Percentiles rank a stretch among this genome's conserved stretches.
Evolutionary conservation across 2,797 vertebrate species (phyloP).

Genomic region (Gobio occitaniae): DNA sequence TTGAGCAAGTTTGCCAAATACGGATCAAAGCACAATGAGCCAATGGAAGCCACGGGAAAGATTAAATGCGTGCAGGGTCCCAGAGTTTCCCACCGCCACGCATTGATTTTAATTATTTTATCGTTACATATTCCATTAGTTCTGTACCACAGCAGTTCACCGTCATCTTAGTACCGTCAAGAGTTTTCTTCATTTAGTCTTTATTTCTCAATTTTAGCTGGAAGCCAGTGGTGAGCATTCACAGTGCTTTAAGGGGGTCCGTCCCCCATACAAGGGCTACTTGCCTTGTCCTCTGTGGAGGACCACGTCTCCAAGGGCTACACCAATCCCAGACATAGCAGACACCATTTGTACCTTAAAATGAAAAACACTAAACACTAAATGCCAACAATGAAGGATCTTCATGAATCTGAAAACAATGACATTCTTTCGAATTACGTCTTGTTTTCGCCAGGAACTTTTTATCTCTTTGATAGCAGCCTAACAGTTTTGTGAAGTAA

Average conservation of each 20-base stretch:
- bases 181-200: not conserved
- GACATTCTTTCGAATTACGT: slow-evolving; percentile 7
- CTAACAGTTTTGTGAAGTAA: slow-evolving; percentile 49
- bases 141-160: slow-evolving; percentile 11
- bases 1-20: slow-evolving; percentile 45
- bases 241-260: slow-evolving; percentile 31
- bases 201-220: slow-evolving; percentile 3
- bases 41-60: not conserved
- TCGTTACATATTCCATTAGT: not conserved
- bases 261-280: slow-evolving; percentile 21
- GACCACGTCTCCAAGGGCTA: slow-evolving; percentile 62
- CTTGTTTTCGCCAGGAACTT: slow-evolving; percentile 33
- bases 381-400: slow-evolving; percentile 43
- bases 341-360: slow-evolving; percentile 49
- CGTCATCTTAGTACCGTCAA: not conserved
- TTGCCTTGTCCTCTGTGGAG: slow-evolving; percentile 58
- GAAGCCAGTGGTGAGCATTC: slow-evolving; percentile 22
- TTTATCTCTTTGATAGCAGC: slow-evolving; percentile 7
- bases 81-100: not conserved
- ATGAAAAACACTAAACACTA: slow-evolving; percentile 41
- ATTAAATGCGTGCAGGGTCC: not conserved
- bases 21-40: slow-evolving; percentile 40
- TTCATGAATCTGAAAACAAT: slow-evolving; percentile 32
- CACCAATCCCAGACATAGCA: slow-evolving; percentile 44
- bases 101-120: not conserved